Evolutionary conservation across 1,140 invertebrate genomes (phyloP).

Genomic region (Papilio helenus): DNA sequence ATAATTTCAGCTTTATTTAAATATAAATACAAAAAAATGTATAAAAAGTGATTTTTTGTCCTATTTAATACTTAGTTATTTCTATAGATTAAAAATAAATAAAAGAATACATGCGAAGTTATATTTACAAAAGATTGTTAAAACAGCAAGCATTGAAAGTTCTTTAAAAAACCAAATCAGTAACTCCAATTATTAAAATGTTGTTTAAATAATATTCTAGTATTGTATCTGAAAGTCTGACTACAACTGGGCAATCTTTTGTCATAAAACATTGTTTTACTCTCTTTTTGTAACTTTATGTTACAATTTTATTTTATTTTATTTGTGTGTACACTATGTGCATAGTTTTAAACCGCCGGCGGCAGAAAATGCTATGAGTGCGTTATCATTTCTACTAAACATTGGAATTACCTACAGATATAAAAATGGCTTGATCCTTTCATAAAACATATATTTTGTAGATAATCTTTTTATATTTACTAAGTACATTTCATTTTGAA

Average conservation of each 20-base stretch:
- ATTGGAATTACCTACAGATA: conserved; percentile 3
- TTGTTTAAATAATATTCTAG: background rate
- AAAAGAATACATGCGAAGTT: background rate
- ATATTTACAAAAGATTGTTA: conserved; percentile 23
- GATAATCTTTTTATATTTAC: background rate
- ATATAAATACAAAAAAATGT: background rate
- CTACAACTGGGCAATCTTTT: background rate
- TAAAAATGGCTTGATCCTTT: conserved; percentile 17
- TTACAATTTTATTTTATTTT: background rate
- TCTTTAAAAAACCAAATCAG: background rate
- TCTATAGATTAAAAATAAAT: conserved; percentile 23
- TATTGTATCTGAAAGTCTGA: background rate
- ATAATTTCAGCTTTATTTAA: background rate
- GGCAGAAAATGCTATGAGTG: background rate
- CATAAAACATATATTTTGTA: background rate
- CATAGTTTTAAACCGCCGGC: background rate
- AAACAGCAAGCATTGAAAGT: background rate
- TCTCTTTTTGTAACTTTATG: background rate
- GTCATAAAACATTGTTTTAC: background rate
- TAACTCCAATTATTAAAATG: background rate
- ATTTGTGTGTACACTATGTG: conserved; percentile 13
- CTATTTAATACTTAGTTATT: background rate
- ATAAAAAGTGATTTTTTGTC: background rate
- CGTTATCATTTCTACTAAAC: conserved; percentile 7
- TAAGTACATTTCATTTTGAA: background rate